phyloP scores from a whole-genome alignment of 2,888 invertebrate genomes.

The Ormyrus thymus region DNA sequence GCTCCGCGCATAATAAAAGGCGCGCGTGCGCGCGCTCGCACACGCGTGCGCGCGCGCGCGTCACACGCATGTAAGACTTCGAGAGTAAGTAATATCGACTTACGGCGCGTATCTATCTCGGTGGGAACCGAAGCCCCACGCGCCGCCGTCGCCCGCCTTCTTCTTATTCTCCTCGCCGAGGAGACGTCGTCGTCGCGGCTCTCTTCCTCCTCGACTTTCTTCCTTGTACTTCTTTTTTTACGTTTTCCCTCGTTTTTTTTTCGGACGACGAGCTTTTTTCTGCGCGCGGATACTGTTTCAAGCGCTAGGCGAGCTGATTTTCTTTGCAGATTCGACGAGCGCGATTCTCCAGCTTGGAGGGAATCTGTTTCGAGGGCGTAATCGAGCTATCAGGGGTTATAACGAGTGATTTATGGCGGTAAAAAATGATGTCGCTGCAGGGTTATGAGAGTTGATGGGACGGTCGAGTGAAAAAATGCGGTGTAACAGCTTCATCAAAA shows the following conservation, averaged over 20 bases:
- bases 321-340: neutral
- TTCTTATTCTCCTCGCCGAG: conserved; percentile 7
- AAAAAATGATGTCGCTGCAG: neutral
- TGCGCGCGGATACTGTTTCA: neutral
- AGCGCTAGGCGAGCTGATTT: neutral
- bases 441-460: neutral
- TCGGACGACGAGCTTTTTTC: no score
- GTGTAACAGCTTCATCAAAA: conserved; percentile 9
- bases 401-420: neutral
- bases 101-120: conserved; percentile 69
- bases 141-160: conserved; percentile 61
- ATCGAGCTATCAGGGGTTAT: no score
- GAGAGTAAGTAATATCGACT: conserved; percentile 47
- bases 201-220: conserved; percentile 29
- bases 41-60: neutral
- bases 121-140: conserved; percentile 75
- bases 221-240: neutral
- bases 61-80: conserved; percentile 43
- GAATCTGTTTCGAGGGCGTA: neutral
- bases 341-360: neutral
- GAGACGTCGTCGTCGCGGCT: neutral
- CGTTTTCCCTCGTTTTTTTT: neutral
- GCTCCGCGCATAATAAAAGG: neutral
- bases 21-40: neutral
- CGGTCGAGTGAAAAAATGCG: neutral